Evolutionary conservation across 2,113 vertebrate species (phyloP), one percentile per base, ranked within the genome.

Genomic region (Vanacampus margaritifer): DNA sequence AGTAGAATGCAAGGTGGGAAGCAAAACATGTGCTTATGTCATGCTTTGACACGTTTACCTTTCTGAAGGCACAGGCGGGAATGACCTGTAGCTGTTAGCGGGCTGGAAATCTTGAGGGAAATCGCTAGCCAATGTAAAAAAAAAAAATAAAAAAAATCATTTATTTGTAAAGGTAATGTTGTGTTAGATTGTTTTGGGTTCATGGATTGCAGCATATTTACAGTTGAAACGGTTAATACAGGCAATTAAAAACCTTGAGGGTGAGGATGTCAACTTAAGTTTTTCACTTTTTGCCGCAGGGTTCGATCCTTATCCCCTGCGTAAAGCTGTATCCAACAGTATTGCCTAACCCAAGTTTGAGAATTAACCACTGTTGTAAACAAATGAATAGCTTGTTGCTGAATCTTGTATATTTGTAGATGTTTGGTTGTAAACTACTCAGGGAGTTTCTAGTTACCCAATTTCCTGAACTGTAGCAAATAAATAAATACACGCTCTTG

Each of bases 401-500:
- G 71, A 72, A 73, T 85, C 89, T 83, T 87, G 88, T 90, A 84
- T 89, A 88, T 91, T 90, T 91, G 84, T 83, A 68, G 83, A 89
- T 86, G 81, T 89, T 89, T 87, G 79, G 84, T 80, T 86, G 78
- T 83, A 88, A 85, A 89, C 85, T 76, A 64, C 78, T 62, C 69
- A 80, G 64, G 82, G 80, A 26, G 26, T 14, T 88, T 91, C 80
- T 76, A 88, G 85, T 91, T 91, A 86, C 84, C 84, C 82, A 79
- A 91, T 91, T 88, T 91, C 89, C 90, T 90, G 89, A 80, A 88
- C 73, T 75, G 86, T 82, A 84, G 79, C 82, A 89, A 89, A 89
- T 87, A 89, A 90, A 89, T 89, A 90, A 82, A 86, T 85, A 84
- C 48, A 64, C 58, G 79, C 72, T 68, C 64, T 76, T 74, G 67